Conservation (phyloP, 2,888 invertebrate genomes). For the Temnothorax rugatulus region DNA sequence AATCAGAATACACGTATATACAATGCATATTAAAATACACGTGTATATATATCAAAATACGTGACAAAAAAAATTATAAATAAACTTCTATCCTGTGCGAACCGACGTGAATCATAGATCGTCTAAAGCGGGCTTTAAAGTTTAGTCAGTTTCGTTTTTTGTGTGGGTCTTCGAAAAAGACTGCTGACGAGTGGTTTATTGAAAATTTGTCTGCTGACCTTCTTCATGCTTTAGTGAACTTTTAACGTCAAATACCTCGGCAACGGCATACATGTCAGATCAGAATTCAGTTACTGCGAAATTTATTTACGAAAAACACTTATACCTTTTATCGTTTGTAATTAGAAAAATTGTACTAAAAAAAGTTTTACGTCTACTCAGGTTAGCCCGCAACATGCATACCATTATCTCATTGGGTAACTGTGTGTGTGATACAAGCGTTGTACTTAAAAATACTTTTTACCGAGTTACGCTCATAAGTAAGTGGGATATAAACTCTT, state of each 20-base stretch:
- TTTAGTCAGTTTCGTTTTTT: background rate
- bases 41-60: background rate
- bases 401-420: background rate
- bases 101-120: background rate
- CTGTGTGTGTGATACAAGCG: background rate
- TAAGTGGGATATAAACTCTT: conserved; percentile 42
- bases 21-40: background rate
- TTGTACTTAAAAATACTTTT: conserved; percentile 24
- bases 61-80: background rate
- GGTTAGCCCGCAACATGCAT: background rate
- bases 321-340: background rate
- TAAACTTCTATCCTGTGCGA: background rate
- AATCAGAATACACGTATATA: background rate
- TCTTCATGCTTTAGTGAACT: background rate
- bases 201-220: background rate
- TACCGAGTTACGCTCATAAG: conserved; percentile 36
- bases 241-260: background rate
- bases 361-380: background rate
- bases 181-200: background rate
- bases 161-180: background rate
- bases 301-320: background rate
- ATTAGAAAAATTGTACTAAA: background rate
- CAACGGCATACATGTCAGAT: background rate
- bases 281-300: background rate
- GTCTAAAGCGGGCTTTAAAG: background rate